These are phyloP conservation scores for Tromatobia lineatoria DNA, from an alignment of 2,888 invertebrate species.

Conservation along the genomic window DNA sequence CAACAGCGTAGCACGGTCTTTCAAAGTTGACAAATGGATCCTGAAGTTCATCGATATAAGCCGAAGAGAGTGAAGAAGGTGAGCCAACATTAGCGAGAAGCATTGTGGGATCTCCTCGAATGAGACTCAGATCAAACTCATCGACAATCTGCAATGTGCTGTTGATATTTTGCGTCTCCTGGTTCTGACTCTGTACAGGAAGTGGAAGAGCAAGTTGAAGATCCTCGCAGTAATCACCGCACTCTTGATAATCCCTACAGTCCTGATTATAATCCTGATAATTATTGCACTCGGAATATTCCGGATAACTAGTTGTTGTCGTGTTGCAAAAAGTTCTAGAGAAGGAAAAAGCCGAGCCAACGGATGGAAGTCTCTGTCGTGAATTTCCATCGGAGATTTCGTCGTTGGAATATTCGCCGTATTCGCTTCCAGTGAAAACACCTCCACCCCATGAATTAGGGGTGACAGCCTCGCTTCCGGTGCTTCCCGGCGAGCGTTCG, in stretches of 20 bases:
- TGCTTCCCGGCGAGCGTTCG: conserved; percentile 77
- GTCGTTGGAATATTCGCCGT: conserved; percentile 75
- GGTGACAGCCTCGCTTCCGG: conserved; percentile 77
- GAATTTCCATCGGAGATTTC: conserved; percentile 44
- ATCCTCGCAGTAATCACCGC: conserved; percentile 65
- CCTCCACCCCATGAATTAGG: conserved; percentile 75
- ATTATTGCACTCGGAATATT: conserved; percentile 32
- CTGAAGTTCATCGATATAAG: conserved; percentile 73
- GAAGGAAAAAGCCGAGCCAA: conserved; percentile 82
- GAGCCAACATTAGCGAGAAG: conserved; percentile 69
- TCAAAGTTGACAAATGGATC: conserved; percentile 70
- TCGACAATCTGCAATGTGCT: conserved; percentile 75
- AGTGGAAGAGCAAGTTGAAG: conserved; percentile 36
- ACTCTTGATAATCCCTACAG: conserved; percentile 73
- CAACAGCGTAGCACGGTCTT: conserved; percentile 78
- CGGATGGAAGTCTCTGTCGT: conserved; percentile 61
- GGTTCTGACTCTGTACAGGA: conserved; percentile 58
- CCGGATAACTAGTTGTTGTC: conserved; percentile 53
- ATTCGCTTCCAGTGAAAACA: conserved; percentile 69
- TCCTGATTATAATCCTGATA: conserved; percentile 58
- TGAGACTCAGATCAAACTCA: conserved; percentile 82
- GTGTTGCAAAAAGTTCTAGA: conserved; percentile 77
- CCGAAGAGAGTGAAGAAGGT: conserved; percentile 70
- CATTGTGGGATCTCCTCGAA: conserved; percentile 82
- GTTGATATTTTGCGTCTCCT: conserved; percentile 48